phyloP scores from a whole-genome alignment of 2,113 vertebrate species.

The Neofelis nebulosa region DNA sequence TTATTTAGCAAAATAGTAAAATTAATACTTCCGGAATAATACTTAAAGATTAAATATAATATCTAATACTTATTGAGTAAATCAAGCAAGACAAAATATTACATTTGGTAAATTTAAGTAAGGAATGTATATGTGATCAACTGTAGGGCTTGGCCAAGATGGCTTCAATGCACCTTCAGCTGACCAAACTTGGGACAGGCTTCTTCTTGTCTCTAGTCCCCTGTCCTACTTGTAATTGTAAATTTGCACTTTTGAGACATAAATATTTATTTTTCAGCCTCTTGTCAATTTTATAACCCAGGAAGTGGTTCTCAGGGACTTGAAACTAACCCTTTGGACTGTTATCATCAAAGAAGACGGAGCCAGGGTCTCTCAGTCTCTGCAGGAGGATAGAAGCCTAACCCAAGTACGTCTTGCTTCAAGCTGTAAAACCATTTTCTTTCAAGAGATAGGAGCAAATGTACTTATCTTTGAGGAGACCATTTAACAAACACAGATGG shows the following conservation, averaged over 20 bases:
- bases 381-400: background rate
- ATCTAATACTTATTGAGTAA: background rate
- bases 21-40: background rate
- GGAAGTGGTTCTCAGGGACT: background rate
- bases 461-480: background rate
- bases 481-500: background rate
- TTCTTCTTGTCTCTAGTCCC: background rate
- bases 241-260: background rate
- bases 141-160: background rate
- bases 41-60: background rate
- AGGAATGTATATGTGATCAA: background rate
- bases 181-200: background rate
- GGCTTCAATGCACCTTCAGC: rapidly evolving
- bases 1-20: background rate
- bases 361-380: background rate
- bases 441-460: background rate
- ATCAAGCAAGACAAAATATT: background rate
- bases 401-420: background rate
- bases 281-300: background rate
- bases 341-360: background rate
- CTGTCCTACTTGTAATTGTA: background rate
- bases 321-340: background rate
- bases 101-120: background rate
- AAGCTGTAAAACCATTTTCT: background rate
- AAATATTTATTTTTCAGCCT: background rate